Conservation (phyloP, 2,888 invertebrate genomes). For the Drosophila falleni region DNA sequence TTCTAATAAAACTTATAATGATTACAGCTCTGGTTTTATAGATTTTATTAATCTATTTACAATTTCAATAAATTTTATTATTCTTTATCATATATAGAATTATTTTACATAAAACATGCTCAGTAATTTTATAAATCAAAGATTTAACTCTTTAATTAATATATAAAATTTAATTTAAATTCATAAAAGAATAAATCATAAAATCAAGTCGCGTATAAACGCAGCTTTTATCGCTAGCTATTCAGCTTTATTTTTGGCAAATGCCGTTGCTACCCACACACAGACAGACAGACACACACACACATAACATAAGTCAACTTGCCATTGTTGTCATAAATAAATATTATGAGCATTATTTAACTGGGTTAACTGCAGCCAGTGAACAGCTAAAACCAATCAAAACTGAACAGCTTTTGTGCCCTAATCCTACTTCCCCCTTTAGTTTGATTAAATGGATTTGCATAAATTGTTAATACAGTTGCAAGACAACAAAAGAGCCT, state of each 20-base stretch:
- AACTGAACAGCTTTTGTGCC: slow-evolving; percentile 6
- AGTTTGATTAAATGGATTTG: slow-evolving; percentile 60
- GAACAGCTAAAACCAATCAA: slow-evolving; percentile 45
- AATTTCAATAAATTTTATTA: not conserved
- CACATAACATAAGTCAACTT: slow-evolving; percentile 20
- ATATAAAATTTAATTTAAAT: not conserved
- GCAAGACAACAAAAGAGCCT: slow-evolving; percentile 14
- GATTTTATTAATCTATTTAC: not conserved
- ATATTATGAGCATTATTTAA: slow-evolving; percentile 58
- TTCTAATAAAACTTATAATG: too few species aligned
- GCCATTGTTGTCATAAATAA: slow-evolving; percentile 47
- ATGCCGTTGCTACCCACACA: slow-evolving; percentile 43
- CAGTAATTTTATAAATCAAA: too few species aligned
- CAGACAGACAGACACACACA: slow-evolving; percentile 6
- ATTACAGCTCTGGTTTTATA: too few species aligned
- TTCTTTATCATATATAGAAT: too few species aligned
- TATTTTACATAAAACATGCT: too few species aligned
- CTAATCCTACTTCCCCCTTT: not conserved
- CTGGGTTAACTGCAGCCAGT: slow-evolving; percentile 61
- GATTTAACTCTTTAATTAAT: too few species aligned
- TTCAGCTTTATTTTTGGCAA: slow-evolving; percentile 45
- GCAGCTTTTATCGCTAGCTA: slow-evolving; percentile 21
- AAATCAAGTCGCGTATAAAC: slow-evolving; percentile 29
- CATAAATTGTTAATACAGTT: slow-evolving; percentile 48
- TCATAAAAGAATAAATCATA: not conserved